Conservation (phyloP, 2,113 vertebrate genomes). For the Stigmatopora nigra region DNA sequence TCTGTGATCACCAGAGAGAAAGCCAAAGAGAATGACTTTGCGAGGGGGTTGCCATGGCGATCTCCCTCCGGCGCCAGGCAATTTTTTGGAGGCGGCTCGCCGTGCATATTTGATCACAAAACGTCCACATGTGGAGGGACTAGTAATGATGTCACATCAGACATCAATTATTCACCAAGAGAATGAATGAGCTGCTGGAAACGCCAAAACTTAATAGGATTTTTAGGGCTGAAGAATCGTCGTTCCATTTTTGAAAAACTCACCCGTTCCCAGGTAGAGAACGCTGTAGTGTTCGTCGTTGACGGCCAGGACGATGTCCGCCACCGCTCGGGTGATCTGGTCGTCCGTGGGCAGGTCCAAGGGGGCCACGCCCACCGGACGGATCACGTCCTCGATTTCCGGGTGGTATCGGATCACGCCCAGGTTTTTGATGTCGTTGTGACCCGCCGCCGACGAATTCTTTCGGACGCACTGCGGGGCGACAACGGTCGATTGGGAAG, state of each 20-base stretch:
- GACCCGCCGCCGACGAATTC: conserved; percentile 46
- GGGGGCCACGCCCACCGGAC: conserved; percentile 62
- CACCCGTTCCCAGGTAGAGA: conserved; percentile 76
- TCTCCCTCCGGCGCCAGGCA: conserved; percentile 47
- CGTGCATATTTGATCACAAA: conserved; percentile 28
- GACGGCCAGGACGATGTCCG: conserved; percentile 66
- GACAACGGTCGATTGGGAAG: conserved; percentile 2
- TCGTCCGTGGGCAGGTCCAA: conserved; percentile 68
- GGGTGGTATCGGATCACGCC: conserved; percentile 67
- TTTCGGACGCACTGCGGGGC: conserved; percentile 59
- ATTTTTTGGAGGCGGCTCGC: conserved; percentile 37
- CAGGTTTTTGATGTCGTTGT: conserved; percentile 61
- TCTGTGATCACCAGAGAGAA: conserved; percentile 25
- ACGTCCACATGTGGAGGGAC: background rate
- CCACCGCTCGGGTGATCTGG: conserved; percentile 69
- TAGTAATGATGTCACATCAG: background rate
- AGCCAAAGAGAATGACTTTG: conserved; percentile 24
- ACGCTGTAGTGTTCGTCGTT: conserved; percentile 74
- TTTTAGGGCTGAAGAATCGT: too few species aligned
- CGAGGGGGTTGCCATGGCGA: conserved; percentile 57
- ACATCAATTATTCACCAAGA: background rate
- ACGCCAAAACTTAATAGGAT: background rate
- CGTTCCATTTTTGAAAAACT: background rate
- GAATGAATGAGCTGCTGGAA: background rate
- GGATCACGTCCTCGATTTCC: conserved; percentile 72